Conservation (phyloP, 2,113 vertebrate genomes). For the zebrafish (Danio rerio) region GRCz12tu NC_133183.1:30113501-30114000, state of each 20-base stretch:
- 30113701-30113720: background rate
- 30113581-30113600: too few species aligned
- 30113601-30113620: too few species aligned
- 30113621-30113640: too few species aligned
- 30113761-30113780: conserved; percentile 3
- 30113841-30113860: background rate
- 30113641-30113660: too few species aligned
- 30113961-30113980: conserved; percentile 6
- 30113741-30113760: background rate
- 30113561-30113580: too few species aligned
- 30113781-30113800: conserved; percentile 5
- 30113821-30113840: conserved; percentile 11
- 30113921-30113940: conserved; percentile 28
- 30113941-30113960: background rate
- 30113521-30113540: too few species aligned
- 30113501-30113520: too few species aligned
- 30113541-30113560: too few species aligned
- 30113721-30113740: conserved; percentile 1
- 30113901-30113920: conserved; percentile 8
- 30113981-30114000: conserved; percentile 32
- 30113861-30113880: conserved; percentile 6
- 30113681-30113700: background rate
- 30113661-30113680: too few species aligned
- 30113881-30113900: conserved; percentile 4
- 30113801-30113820: conserved; percentile 14